These are phyloP conservation scores for Drosophila bocki DNA, from an alignment of 1,140 invertebrate species.

Conservation along the genomic window DNA sequence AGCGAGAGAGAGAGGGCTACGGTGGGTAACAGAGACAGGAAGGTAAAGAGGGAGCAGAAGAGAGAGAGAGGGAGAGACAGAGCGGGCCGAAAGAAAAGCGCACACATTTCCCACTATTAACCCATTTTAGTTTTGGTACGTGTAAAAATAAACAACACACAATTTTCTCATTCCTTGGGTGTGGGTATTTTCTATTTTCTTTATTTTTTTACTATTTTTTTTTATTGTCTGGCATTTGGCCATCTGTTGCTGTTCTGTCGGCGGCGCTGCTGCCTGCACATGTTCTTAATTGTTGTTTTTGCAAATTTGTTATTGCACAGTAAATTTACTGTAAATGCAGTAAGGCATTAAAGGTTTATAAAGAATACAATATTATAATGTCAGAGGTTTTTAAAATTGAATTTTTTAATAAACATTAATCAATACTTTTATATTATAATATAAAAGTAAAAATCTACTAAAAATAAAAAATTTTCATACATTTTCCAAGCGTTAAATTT, in stretches of 20 bases:
- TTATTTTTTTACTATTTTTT: constrained; percentile 20
- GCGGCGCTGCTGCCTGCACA: constrained; percentile 15
- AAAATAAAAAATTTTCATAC: not conserved
- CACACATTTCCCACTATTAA: constrained; percentile 76
- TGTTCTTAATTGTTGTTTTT: constrained; percentile 18
- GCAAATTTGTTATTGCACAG: constrained; percentile 18
- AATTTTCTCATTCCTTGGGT: constrained; percentile 46
- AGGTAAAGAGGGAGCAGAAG: not conserved
- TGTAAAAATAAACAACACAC: constrained; percentile 74
- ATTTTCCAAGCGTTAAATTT: not conserved
- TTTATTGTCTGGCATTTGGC: constrained; percentile 38
- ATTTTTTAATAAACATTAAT: no score
- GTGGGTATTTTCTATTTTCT: constrained; percentile 18
- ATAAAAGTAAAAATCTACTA: not conserved
- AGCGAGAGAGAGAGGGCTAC: not conserved
- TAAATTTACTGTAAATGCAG: not conserved
- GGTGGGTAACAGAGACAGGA: not conserved
- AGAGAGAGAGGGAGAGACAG: not conserved
- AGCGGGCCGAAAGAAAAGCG: constrained; percentile 23
- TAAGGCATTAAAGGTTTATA: not conserved
- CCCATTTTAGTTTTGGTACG: constrained; percentile 67
- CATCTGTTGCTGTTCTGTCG: constrained; percentile 47
- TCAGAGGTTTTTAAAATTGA: no score
- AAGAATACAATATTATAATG: no score
- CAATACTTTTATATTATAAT: not conserved